Percentiles rank a stretch among this genome's conserved stretches.
Conservation (phyloP, 2,113 vertebrate species). For the Corythornis cristatus region DNA sequence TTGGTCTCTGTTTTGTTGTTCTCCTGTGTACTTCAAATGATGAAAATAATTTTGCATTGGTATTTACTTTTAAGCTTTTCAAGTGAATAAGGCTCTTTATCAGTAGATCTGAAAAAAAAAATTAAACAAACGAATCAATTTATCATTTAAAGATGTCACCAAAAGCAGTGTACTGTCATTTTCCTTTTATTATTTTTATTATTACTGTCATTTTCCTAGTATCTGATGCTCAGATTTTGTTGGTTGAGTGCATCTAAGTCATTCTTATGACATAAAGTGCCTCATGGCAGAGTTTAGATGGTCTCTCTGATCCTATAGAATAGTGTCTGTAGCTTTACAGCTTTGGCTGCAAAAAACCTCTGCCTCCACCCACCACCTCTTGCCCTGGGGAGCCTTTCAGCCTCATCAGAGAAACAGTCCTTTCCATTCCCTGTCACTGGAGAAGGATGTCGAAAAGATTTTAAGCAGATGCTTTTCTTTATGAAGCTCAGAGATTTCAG, state of each 20-base stretch:
- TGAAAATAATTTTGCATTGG: too few relatives aligned
- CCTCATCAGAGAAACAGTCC: neutral
- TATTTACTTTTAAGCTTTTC: neutral
- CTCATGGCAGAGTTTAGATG: neutral
- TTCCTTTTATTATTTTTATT: neutral
- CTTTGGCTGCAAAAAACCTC: neutral
- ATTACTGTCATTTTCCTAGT: neutral
- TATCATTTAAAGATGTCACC: neutral
- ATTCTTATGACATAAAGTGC: neutral
- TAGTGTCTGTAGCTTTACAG: neutral
- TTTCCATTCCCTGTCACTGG: neutral
- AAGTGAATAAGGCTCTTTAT: neutral
- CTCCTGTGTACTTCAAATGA: neutral
- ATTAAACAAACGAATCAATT: neutral
- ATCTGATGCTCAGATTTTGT: neutral
- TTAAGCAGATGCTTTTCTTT: neutral
- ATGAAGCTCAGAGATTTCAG: neutral
- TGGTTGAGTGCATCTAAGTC: neutral
- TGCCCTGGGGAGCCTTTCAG: neutral
- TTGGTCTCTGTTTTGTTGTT: neutral
- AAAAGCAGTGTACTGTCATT: neutral
- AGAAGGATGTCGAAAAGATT: neutral
- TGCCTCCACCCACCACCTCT: neutral
- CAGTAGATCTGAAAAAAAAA: neutral
- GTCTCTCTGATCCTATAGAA: neutral